Evolutionary conservation across 2,113 vertebrate species (phyloP).

Genomic region (Lepisosteus osseus): DNA sequence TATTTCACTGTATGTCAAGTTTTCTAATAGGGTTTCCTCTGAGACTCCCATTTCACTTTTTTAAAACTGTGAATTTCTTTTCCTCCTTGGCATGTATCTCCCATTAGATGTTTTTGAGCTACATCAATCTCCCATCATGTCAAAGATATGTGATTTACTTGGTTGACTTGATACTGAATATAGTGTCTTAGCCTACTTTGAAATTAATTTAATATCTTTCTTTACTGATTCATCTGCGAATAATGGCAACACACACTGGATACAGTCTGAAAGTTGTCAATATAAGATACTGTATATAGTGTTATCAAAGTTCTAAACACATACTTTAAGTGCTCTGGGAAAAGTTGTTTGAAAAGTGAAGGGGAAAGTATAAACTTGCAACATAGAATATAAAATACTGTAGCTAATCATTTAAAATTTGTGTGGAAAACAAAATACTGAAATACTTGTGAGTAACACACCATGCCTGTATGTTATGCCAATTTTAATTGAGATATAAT

Average conservation of each 20-base stretch:
- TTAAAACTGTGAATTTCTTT: constrained; percentile 21
- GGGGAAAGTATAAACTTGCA: neutral
- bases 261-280: constrained; percentile 30
- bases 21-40: constrained; percentile 16
- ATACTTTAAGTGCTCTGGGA: constrained; percentile 25
- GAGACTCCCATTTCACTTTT: constrained; percentile 28
- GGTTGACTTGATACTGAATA: no score
- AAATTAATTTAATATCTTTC: constrained; percentile 30
- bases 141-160: constrained; percentile 10
- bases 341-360: constrained; percentile 22
- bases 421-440: no score
- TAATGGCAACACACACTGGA: constrained; percentile 39
- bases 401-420: no score
- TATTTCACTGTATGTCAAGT: constrained; percentile 18
- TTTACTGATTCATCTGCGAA: constrained; percentile 32
- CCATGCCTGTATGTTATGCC: no score
- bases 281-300: constrained; percentile 27
- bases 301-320: constrained; percentile 11
- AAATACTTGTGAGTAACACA: constrained; percentile 19
- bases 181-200: neutral
- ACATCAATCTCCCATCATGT: constrained; percentile 9
- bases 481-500: no score
- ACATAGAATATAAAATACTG: no score
- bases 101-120: constrained; percentile 12
- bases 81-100: constrained; percentile 15